These are phyloP conservation scores for Lithophane socia DNA, from an alignment of 2,888 invertebrate genomes.

Conservation along the genomic window DNA sequence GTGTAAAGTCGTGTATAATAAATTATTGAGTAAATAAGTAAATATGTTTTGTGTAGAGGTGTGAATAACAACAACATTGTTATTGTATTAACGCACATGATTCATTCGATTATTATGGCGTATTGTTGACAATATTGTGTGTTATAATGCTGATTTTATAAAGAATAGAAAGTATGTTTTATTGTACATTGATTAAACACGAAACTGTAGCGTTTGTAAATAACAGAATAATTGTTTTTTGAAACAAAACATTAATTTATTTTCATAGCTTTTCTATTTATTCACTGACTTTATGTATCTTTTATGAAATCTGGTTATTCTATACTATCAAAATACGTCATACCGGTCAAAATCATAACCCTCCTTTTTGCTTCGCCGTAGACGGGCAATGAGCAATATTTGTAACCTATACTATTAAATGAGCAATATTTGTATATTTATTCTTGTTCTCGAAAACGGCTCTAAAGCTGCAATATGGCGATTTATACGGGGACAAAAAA, in stretches of 20 bases:
- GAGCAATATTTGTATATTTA: too few relatives aligned
- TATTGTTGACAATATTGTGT: slow-evolving; percentile 40
- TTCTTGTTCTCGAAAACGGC: too few relatives aligned
- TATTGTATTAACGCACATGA: slow-evolving; percentile 26
- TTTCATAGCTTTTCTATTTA: background rate
- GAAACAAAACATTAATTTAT: background rate
- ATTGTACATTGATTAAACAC: slow-evolving; percentile 10
- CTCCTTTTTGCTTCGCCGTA: too few relatives aligned
- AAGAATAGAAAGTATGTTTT: background rate
- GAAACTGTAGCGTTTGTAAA: background rate
- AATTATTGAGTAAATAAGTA: slow-evolving; percentile 44
- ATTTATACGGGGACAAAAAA: too few relatives aligned
- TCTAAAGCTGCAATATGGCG: too few relatives aligned
- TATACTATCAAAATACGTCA: too few relatives aligned
- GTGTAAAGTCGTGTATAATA: background rate
- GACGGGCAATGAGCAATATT: too few relatives aligned
- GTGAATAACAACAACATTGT: slow-evolving; percentile 49
- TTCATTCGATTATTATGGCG: slow-evolving; percentile 40
- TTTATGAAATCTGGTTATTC: background rate
- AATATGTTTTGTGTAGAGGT: slow-evolving; percentile 43
- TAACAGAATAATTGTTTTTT: background rate
- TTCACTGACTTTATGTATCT: background rate
- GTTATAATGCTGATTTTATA: background rate
- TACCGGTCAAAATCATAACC: too few relatives aligned
- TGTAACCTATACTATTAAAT: too few relatives aligned